Evolutionary conservation across 2,113 vertebrate genomes (phyloP), one percentile per base, ranked within the genome.

Genomic region (Mus spicilegus): DNA sequence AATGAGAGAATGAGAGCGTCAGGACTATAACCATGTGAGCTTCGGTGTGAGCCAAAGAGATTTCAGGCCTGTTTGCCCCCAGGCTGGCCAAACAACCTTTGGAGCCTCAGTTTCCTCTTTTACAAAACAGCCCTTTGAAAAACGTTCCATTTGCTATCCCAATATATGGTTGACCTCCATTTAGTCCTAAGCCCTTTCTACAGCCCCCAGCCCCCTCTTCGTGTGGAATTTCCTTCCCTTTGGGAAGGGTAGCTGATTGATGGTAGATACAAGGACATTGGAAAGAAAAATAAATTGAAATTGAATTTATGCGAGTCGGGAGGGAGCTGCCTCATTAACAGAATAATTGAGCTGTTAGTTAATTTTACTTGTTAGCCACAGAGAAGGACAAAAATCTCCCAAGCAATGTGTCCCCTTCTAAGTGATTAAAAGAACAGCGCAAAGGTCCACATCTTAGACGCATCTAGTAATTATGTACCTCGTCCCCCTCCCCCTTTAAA

Each of bases 311-410:
- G 96, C 92, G 78, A 96, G 70, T 97, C 58, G 96, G 90, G 97
- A 97, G 96, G 96, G 78, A 97, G 61, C 28, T 97, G 96, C 88
- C 97, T 98, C 98, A 98, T 98, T 99, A 98, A 90, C 22, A 70
- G 97, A 98, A 98, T 98, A 99, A 99, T 98, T 98, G 98, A 98
- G 98, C 96, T 97, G 97, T 98, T 98, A 97, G 98, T 96, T 98
- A 98, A 98, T 98, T 98, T 98, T 95, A 95, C 97, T 98, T 98
- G 97, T 97, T 98, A 98, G 96, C 97, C 97, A 86, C 85, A 80
- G 82, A 97, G 98, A 98, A 98, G 90, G 94, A 94, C 77, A 97
- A 97, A 98, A 90, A 97, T 95, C 89, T 98, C 98, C 94, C 88
- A 96, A 97, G 85, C 92, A 90, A 96, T 97, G 97, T 97, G 87